Evolutionary conservation across 2,888 invertebrate genomes (phyloP).

Genomic region (Orthosia gracilis): DNA sequence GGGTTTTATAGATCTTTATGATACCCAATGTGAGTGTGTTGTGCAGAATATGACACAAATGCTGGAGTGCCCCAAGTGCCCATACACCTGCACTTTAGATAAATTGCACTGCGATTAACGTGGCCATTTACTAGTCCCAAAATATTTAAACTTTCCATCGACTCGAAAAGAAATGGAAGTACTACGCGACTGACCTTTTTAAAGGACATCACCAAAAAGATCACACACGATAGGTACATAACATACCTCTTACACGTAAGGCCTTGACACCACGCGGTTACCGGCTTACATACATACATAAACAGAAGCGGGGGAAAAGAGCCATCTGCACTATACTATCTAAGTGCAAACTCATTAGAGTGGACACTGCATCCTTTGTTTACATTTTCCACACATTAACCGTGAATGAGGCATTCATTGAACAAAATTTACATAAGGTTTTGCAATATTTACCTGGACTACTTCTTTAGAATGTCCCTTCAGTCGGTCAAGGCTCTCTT

Average conservation of each 20-base stretch:
- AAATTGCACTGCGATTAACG: no score
- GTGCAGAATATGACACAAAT: no score
- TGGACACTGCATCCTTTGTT: constrained; percentile 34
- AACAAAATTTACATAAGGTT: constrained; percentile 29
- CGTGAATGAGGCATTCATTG: constrained; percentile 38
- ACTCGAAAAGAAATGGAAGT: not conserved
- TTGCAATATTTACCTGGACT: constrained; percentile 79
- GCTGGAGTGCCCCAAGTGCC: no score
- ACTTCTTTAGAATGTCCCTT: constrained; percentile 81
- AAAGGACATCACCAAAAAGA: constrained; percentile 6
- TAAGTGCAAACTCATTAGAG: constrained; percentile 32
- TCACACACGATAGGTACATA: not conserved
- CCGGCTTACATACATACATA: constrained; percentile 2
- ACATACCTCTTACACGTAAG: constrained; percentile 19
- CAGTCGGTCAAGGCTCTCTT: constrained; percentile 83
- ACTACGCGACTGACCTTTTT: constrained; percentile 1
- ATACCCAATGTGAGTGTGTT: no score
- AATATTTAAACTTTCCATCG: no score
- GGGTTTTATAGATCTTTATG: no score
- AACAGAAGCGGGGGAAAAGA: constrained; percentile 1
- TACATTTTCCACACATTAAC: constrained; percentile 38
- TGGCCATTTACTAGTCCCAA: no score
- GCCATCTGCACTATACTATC: constrained; percentile 26
- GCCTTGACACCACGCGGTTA: constrained; percentile 33
- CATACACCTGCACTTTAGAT: no score